Conservation (phyloP, 2,888 invertebrate species). For the Clivina fossor region DNA sequence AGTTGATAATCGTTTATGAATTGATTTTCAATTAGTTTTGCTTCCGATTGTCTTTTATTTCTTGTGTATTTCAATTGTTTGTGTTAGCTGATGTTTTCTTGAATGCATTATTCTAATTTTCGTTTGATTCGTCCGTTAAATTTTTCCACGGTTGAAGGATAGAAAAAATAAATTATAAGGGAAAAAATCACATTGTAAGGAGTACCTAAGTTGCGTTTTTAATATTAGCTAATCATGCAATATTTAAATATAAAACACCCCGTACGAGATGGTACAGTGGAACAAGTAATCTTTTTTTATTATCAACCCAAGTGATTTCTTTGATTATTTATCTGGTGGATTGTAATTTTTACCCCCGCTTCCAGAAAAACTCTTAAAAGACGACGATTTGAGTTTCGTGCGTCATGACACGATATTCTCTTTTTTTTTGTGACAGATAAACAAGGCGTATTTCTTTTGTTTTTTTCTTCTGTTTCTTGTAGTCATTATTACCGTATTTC, state of each 20-base stretch:
- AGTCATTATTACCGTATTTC: conserved; percentile 31
- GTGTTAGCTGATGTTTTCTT: too few species aligned
- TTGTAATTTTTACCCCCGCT: conserved; percentile 24
- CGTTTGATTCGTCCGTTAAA: conserved; percentile 25
- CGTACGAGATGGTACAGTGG: conserved; percentile 52
- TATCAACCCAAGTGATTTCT: background rate
- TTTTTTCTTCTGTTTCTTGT: conserved; percentile 21
- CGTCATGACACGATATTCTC: conserved; percentile 23
- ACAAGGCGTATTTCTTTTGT: too few species aligned
- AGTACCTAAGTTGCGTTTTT: conserved; percentile 55
- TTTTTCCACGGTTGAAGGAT: conserved; percentile 46
- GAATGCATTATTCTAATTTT: too few species aligned
- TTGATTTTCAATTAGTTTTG: too few species aligned
- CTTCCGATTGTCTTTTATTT: too few species aligned
- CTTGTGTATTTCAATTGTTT: too few species aligned
- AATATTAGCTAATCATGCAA: conserved; percentile 56
- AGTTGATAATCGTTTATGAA: too few species aligned
- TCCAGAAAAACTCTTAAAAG: conserved; percentile 32
- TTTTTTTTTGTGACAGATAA: conserved; percentile 10
- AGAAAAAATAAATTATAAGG: conserved; percentile 55
- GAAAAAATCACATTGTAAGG: conserved; percentile 49
- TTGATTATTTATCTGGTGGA: conserved; percentile 4
- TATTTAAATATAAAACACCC: conserved; percentile 56
- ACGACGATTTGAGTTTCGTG: conserved; percentile 11
- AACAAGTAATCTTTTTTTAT: conserved; percentile 6